phyloP scores from a whole-genome alignment of 2,888 invertebrate species.

The Apodemia zela region DNA sequence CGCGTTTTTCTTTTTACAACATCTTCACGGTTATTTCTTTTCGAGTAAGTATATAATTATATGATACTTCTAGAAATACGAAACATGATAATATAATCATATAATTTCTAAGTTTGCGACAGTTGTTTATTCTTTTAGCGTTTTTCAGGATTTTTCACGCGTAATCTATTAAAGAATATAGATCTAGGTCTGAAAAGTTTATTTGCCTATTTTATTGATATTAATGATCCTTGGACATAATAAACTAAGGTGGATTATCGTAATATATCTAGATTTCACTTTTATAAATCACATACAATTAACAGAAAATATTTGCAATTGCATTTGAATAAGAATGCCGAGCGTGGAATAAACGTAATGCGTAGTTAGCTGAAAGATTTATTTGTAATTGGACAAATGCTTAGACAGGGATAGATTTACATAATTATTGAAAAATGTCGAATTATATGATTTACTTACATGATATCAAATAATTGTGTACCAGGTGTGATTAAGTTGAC shows the following conservation, averaged over 20 bases:
- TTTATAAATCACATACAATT: slow-evolving; percentile 14
- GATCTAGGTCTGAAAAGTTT: neutral
- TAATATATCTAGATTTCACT: slow-evolving; percentile 12
- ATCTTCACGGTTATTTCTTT: no score
- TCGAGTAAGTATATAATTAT: no score
- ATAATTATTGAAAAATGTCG: no score
- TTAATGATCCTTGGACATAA: slow-evolving; percentile 11
- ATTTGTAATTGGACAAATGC: neutral
- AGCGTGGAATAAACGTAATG: slow-evolving; percentile 7
- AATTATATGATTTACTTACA: no score
- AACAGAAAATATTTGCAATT: slow-evolving; percentile 13
- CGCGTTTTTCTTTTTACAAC: no score
- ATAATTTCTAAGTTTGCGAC: no score
- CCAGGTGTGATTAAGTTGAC: no score
- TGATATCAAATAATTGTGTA: no score
- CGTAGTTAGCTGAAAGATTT: slow-evolving; percentile 1
- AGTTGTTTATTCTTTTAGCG: no score
- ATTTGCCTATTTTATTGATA: slow-evolving; percentile 11
- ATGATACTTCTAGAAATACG: no score
- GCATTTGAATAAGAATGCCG: slow-evolving; percentile 11
- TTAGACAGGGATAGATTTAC: no score
- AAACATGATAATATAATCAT: no score
- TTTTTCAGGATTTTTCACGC: neutral
- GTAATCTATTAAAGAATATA: neutral
- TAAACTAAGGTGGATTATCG: slow-evolving; percentile 14